Base-by-base conservation (phyloP, 1,140 invertebrate genomes). In the Maniola jurtina region DNA sequence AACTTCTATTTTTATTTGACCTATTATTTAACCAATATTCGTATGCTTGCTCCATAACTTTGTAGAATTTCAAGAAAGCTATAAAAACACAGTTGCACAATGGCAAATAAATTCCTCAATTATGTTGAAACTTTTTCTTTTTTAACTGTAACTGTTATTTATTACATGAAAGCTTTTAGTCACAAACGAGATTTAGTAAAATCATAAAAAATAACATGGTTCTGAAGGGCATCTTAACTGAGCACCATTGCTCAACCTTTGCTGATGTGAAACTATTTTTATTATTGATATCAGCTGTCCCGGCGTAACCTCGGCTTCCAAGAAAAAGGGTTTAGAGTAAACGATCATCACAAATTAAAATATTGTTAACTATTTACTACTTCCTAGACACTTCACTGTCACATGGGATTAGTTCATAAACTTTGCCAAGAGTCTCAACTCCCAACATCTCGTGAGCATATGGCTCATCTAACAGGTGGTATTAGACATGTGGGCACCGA, bases 1-100 rank as follows among this genome's bases (percentile, higher is more conserved):
- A 65, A 47, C 42, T 13, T 75, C 77, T 86, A 86, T 84, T 85
- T 86, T 74, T 73, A 73, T 40, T n/a, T 81, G 81, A 84, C 81
- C 83, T 72, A 79, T 84, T 86, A 77, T 81, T 65, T 74, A 64
- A 74, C 70, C 71, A 72, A 52, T 25, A 7, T n/a, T n/a, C 13
- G 4, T 25, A 54, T 63, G 68, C 65, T 63, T 61, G 61, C 56
- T 68, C 57, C 36, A 50, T 76, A 70, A 62, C 68, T 71, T 76
- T 64, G 59, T 64, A 71, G 66, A 72, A 75, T 81, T 79, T 71
- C 61, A 73, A 74, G 73, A 81, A 83, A 83, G 66, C 58, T 71
- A 76, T 73, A 78, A 81, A 75, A 78, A 73, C 65, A 73, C 34
- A 52, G 54, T 84, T 86, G 69, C 83, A 83, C 75, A 79, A 82